Base-by-base conservation (phyloP, 2,888 invertebrate genomes). In the Lottia gigantea region DNA sequence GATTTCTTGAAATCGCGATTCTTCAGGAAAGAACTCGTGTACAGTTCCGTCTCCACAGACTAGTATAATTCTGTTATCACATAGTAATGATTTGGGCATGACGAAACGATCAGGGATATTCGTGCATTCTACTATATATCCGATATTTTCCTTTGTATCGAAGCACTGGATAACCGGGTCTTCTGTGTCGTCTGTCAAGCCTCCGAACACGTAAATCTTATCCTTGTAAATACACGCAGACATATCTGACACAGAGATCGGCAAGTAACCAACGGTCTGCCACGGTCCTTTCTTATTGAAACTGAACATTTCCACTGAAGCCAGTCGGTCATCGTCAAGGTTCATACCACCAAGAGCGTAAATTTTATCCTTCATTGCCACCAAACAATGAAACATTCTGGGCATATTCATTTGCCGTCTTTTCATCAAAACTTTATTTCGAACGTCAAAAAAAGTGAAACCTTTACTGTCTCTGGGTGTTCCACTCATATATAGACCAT, bases 351-450 rank as follows among this genome's bases (percentile, higher is more conserved):
- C 55, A 8, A 55, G 19, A 3, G 55, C 55, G 23, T 55, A 55
- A 23, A 55, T 19, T 12, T 23, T 19, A 55, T 23, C 19, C 23
- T 55, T 55, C 12, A 55, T 55, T 0, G 55, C 55, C 4, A 55
- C 55, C 15, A 55, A 15, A 55, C 55, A 55, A 11, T 55, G 55
- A 55, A 55, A 55, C 55, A 55, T 55, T 55, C 55, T 19, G 11
- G 55, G 55, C 11, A 23, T 55, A 23, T 55, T 55, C 55, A 55
- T 55, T 14, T 55, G 55, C 3, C 55, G 19, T 12, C 55, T 19
- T 55, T 55, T 55, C 19, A 23, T 23, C 23, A 55, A 55, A 8
- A 55, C 55, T 55, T 55, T 55, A 11, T 55, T 55, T 11, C 55
- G 55, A 55, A 55, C 55, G 23, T 55, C 55, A 14, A 55, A 23